Conservation (phyloP, 2,888 invertebrate species). For the Podabrus alpinus region DNA sequence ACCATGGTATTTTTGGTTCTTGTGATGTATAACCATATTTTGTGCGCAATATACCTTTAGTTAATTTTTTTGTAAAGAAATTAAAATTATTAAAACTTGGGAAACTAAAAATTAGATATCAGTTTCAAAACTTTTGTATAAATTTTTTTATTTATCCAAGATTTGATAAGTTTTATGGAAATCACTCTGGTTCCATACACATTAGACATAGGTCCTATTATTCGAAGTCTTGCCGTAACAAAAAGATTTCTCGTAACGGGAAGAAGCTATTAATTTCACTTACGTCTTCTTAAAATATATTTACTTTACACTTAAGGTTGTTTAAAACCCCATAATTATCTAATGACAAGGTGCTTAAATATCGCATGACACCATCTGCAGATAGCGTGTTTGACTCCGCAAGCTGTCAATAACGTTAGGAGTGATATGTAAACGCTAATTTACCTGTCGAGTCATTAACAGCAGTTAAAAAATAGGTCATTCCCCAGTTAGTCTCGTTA, state of each 20-base stretch:
- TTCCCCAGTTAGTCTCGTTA: slow-evolving; percentile 6
- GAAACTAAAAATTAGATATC: background rate
- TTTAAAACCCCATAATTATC: slow-evolving; percentile 23
- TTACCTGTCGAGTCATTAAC: slow-evolving; percentile 21
- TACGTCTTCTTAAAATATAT: slow-evolving; percentile 8
- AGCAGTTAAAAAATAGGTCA: slow-evolving; percentile 17
- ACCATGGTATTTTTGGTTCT: background rate
- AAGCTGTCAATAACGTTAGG: slow-evolving; percentile 22
- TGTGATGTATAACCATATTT: background rate
- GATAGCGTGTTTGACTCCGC: slow-evolving; percentile 22
- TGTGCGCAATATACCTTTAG: background rate
- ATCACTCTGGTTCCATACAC: background rate
- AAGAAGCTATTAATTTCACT: slow-evolving; percentile 14
- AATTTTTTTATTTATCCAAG: no score
- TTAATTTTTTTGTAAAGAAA: background rate
- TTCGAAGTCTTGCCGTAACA: background rate
- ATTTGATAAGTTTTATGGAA: background rate
- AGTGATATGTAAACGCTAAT: slow-evolving; percentile 20
- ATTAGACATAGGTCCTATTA: background rate
- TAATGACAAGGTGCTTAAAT: slow-evolving; percentile 27
- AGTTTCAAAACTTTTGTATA: no score
- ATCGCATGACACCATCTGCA: slow-evolving; percentile 30
- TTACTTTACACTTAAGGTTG: slow-evolving; percentile 20
- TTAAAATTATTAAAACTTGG: background rate
- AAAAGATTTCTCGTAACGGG: background rate